These are phyloP conservation scores for Brachystomella parvula DNA, from an alignment of 1,140 invertebrate species.

Conservation along the genomic window DNA sequence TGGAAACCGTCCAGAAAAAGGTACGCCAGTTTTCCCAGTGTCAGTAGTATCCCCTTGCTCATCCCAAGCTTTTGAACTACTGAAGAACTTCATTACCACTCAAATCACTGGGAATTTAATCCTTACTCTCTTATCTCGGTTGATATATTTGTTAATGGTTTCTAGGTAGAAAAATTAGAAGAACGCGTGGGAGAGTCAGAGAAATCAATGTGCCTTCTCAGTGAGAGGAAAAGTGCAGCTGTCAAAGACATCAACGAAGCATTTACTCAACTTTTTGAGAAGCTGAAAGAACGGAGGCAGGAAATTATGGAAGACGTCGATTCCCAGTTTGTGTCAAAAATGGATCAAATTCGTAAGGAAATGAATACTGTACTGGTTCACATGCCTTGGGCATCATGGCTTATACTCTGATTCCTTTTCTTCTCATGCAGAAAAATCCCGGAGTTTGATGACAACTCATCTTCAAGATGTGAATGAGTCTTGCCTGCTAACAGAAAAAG, in stretches of 20 bases:
- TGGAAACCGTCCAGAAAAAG: slow-evolving; percentile 45
- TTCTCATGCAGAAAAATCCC: slow-evolving; percentile 40
- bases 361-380: too few relatives aligned
- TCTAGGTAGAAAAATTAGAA: slow-evolving; percentile 44
- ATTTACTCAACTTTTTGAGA: slow-evolving; percentile 43
- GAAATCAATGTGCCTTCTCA: slow-evolving; percentile 41
- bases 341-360: slow-evolving; percentile 42
- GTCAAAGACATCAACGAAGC: slow-evolving; percentile 42
- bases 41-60: too few relatives aligned
- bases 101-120: background rate
- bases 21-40: slow-evolving; percentile 26
- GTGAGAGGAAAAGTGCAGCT: slow-evolving; percentile 41
- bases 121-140: background rate
- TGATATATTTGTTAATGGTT: background rate
- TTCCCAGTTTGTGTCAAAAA: slow-evolving; percentile 44
- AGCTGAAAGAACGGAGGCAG: slow-evolving; percentile 44
- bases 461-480: slow-evolving; percentile 44
- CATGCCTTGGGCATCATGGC: too few relatives aligned
- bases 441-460: slow-evolving; percentile 44
- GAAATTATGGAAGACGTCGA: slow-evolving; percentile 45
- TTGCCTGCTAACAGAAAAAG: slow-evolving; percentile 46
- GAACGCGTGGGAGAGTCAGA: slow-evolving; percentile 44
- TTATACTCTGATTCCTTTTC: background rate
- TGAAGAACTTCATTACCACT: background rate
- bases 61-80: slow-evolving; percentile 18